Percentiles rank a stretch among this genome's conserved stretches.
Conservation (phyloP, 2,113 vertebrate species). For the Phylloscopus whistleri region DNA sequence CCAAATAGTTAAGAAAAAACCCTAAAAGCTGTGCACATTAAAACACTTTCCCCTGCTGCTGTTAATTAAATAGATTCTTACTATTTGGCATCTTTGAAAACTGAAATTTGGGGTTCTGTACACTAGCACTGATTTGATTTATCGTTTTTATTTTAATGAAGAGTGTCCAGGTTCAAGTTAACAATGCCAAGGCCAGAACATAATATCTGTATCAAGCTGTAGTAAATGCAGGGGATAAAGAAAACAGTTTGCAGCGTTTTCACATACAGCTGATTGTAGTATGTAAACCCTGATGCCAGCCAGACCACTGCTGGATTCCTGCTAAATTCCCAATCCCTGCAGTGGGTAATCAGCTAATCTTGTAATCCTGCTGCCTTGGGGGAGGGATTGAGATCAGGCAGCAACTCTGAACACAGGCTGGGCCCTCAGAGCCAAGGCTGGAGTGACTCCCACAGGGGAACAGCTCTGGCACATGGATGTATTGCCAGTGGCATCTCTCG, state of each 20-base stretch:
- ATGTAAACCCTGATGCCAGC: not conserved
- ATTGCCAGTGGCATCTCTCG: not conserved
- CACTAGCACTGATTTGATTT: not conserved
- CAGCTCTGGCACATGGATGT: not conserved
- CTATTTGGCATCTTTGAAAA: not conserved
- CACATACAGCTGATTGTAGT: not conserved
- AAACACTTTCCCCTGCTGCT: not conserved
- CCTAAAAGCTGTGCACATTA: not conserved
- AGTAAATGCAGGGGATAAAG: not conserved
- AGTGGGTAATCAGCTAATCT: not conserved
- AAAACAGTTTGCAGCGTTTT: not conserved
- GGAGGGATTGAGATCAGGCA: not conserved
- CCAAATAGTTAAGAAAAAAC: not conserved
- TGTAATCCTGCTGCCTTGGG: not conserved
- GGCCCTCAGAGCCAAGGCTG: not conserved
- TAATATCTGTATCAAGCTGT: not conserved
- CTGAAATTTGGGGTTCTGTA: not conserved
- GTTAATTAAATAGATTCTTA: not conserved
- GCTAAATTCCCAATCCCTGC: not conserved
- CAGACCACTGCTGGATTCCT: not conserved
- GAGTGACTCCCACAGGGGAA: not conserved
- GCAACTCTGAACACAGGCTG: not conserved
- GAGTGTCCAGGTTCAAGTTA: not conserved
- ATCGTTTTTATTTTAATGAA: not conserved
- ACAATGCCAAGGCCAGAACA: not conserved